Evolutionary conservation across 2,888 invertebrate species (phyloP).

Genomic region (Charanyca ferruginea): DNA sequence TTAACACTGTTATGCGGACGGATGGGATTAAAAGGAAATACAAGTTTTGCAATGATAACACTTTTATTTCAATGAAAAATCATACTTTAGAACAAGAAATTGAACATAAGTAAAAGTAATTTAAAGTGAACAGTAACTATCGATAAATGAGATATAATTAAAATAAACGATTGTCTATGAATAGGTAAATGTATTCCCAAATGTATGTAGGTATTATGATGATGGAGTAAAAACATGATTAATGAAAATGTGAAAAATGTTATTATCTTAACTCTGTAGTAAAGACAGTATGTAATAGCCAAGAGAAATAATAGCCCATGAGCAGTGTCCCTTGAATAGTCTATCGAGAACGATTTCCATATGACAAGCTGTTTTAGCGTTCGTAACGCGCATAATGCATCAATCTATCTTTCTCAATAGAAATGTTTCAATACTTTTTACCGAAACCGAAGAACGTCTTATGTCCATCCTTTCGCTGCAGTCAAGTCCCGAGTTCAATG

Average conservation of each 20-base stretch:
- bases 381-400: slow-evolving; percentile 45
- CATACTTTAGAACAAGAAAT: slow-evolving; percentile 54
- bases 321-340: slow-evolving; percentile 45
- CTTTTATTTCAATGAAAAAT: slow-evolving; percentile 69
- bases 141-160: slow-evolving; percentile 51
- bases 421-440: slow-evolving; percentile 68
- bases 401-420: slow-evolving; percentile 66
- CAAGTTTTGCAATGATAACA: slow-evolving; percentile 59
- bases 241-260: slow-evolving; percentile 64
- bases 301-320: slow-evolving; percentile 51
- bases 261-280: slow-evolving; percentile 60
- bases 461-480: slow-evolving; percentile 73
- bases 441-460: slow-evolving; percentile 69
- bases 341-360: slow-evolving; percentile 50
- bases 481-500: slow-evolving; percentile 74
- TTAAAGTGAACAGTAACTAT: slow-evolving; percentile 57
- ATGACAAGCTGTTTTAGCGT: slow-evolving; percentile 46
- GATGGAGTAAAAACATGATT: slow-evolving; percentile 45
- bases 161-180: slow-evolving; percentile 50
- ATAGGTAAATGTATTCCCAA: slow-evolving; percentile 42
- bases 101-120: slow-evolving; percentile 49
- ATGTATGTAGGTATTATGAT: slow-evolving; percentile 40
- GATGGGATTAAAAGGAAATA: slow-evolving; percentile 48
- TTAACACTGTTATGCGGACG: slow-evolving; percentile 34
- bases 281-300: slow-evolving; percentile 47